Percentiles rank a stretch among this genome's conserved stretches.
These are phyloP conservation scores for Pachyramphus minor DNA, from an alignment of 2,113 vertebrate genomes.

Conservation along the genomic window DNA sequence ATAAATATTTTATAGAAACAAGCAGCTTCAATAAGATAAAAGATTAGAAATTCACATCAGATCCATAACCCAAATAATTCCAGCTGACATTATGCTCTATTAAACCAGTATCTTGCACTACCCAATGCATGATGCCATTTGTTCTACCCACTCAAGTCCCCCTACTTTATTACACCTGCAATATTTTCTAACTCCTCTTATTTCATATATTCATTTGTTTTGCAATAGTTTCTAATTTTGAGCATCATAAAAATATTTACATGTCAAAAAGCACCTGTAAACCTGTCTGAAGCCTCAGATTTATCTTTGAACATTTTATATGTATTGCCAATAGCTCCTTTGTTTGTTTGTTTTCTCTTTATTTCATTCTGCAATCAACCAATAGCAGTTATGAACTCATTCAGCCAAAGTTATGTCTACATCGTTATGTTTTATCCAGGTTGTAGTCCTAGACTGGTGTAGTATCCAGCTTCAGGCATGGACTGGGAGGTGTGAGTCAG, in stretches of 20 bases:
- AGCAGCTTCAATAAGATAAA: background rate
- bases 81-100: background rate
- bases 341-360: background rate
- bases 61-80: background rate
- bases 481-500: background rate
- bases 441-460: background rate
- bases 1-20: constrained; percentile 1
- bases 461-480: background rate
- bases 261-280: background rate
- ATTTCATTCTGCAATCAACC: background rate
- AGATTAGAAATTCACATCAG: background rate
- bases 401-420: background rate
- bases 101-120: background rate
- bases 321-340: background rate
- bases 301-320: background rate
- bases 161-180: background rate
- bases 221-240: background rate
- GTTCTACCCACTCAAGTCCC: background rate
- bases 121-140: background rate
- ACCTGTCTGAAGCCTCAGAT: background rate
- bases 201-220: background rate
- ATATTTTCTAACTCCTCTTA: background rate
- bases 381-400: background rate
- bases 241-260: background rate
- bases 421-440: background rate